Evolutionary conservation across 2,113 vertebrate genomes (phyloP), one percentile per base, ranked within the genome.

Genomic region (Campylomormyrus tamandua): DNA sequence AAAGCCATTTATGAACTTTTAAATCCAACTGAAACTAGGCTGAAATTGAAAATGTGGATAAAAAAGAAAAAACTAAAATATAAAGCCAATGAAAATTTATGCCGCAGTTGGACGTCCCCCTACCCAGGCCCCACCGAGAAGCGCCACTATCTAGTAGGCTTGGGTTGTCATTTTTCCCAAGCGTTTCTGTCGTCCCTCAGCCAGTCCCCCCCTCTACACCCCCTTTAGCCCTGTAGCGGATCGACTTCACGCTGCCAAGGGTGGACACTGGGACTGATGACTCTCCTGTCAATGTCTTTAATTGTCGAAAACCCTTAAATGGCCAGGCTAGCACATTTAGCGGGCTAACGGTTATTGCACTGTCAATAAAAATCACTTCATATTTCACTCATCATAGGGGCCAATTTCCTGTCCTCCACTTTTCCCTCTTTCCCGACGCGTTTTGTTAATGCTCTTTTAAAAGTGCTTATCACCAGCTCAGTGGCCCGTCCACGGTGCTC

Each of bases 321-420:
- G 46, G n/a, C 31, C 70, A 35, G 88, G 53, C n/a, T 42, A 83
- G 49, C 48, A 83, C 66, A 83, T 83, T 89, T 42, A 53, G 19
- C 21, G 66, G 2, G n/a, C 88, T 53, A 53, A 31, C 66, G 31
- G 19, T 89, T 80, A 89, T 83, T 53, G 46, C 48, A 15, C 70
- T 89, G 62, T 89, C 88, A 89, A 77, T 89, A 77, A 89, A 77
- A 77, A 48, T 50, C 46, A 83, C 83, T 48, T 84, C 45, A 46
- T 89, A 42, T 83, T 89, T 89, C 70, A 89, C 80, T 50, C 50
- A 53, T 89, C 74, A n/a, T 39, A 5, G 46, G 62, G 74, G 70
- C 31, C 46, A 50, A 39, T 89, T 89, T 80, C 56, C 45, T 21
- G 39, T 45, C 58, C n/a, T 89, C 49, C 27, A 53, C 49, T 53